phyloP scores from a whole-genome alignment of 2,797 vertebrate species.

The Chiroxiphia lanceolata region DNA sequence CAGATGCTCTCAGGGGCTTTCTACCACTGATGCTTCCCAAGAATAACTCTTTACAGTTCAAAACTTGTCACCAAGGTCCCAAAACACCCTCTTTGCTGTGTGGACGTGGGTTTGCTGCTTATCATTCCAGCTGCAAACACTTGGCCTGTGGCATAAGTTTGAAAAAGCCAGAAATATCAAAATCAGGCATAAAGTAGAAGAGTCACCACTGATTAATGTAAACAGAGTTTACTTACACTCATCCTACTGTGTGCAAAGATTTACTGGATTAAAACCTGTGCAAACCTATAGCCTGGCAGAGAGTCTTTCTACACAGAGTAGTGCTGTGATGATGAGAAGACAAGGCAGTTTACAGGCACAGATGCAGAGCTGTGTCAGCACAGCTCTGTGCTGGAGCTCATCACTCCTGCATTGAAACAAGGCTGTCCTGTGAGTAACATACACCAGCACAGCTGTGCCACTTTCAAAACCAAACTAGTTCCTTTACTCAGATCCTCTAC shows the following conservation, averaged over 20 bases:
- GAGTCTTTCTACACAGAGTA: neutral
- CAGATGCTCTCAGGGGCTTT: neutral
- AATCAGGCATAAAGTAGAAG: neutral
- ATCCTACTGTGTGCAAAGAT: neutral
- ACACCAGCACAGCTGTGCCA: neutral
- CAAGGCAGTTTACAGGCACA: neutral
- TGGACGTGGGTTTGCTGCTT: neutral
- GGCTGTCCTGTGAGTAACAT: neutral
- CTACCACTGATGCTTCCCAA: neutral
- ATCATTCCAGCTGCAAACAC: neutral
- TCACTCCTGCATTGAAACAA: neutral
- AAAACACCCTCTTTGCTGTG: neutral
- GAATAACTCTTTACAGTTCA: neutral
- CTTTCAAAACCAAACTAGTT: neutral
- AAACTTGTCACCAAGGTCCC: neutral
- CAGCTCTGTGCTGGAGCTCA: fast-evolving
- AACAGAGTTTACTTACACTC: neutral
- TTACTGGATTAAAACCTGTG: neutral
- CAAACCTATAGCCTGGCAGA: neutral
- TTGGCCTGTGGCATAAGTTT: neutral
- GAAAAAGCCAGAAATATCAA: neutral
- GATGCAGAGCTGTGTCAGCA: neutral
- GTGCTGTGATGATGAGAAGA: neutral
- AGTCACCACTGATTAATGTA: neutral
- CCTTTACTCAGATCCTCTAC: neutral